These are phyloP conservation scores for Acomys russatus DNA, from an alignment of 2,797 vertebrate species.

Conservation along the genomic window DNA sequence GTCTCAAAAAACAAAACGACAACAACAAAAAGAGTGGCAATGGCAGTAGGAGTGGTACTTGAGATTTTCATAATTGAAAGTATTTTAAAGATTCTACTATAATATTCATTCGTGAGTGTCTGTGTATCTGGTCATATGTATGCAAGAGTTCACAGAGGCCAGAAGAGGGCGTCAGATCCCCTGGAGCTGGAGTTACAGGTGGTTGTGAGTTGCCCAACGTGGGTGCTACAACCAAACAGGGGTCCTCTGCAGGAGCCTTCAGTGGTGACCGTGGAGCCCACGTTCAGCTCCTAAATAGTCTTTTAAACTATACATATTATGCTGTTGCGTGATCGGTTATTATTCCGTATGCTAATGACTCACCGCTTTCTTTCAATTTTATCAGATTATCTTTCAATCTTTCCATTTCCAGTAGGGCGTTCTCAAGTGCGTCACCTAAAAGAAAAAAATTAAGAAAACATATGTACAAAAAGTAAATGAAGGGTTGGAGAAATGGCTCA, in stretches of 20 bases:
- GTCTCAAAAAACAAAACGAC: too few relatives aligned
- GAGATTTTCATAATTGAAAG: neutral
- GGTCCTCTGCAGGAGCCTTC: neutral
- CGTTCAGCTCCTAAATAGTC: neutral
- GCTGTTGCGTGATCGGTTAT: neutral
- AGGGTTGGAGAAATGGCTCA: neutral
- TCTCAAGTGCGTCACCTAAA: conserved; percentile 88
- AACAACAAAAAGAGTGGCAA: neutral
- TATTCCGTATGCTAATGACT: conserved; percentile 54
- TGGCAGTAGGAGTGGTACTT: neutral
- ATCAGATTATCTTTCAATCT: conserved; percentile 89
- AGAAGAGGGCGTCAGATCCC: neutral
- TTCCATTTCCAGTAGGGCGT: conserved; percentile 88
- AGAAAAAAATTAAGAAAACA: conserved; percentile 39
- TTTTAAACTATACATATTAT: neutral
- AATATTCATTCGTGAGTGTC: neutral
- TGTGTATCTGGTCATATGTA: neutral
- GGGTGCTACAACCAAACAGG: neutral
- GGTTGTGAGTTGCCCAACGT: neutral
- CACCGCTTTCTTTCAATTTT: conserved; percentile 83
- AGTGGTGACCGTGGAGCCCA: neutral
- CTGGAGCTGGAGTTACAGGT: neutral
- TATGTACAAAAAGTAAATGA: neutral
- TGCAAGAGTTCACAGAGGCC: neutral
- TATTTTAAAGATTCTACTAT: neutral